These are phyloP conservation scores for Nematolebias whitei DNA, from an alignment of 2,113 vertebrate genomes.

Conservation along the genomic window DNA sequence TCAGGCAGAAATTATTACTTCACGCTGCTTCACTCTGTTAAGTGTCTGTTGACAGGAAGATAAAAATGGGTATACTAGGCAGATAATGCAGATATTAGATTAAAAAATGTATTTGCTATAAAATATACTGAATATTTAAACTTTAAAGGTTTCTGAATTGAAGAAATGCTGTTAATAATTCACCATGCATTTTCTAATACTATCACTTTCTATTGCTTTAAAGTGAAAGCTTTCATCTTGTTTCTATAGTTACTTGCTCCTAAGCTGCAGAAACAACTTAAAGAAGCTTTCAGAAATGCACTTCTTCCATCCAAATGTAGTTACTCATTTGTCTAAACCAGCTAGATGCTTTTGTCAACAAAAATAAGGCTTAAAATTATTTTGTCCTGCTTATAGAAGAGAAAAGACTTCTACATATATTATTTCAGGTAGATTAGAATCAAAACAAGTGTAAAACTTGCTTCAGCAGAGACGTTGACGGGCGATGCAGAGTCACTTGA, in stretches of 20 bases:
- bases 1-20: constrained; percentile 1
- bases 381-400: no score
- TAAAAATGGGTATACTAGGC: background rate
- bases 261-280: background rate
- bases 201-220: background rate
- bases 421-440: background rate
- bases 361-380: background rate
- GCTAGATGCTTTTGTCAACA: background rate
- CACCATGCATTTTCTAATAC: background rate
- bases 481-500: constrained; percentile 15
- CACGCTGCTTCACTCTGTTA: background rate
- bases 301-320: background rate
- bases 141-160: background rate
- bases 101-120: no score
- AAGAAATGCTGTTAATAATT: background rate
- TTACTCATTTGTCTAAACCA: no score
- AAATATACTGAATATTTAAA: background rate
- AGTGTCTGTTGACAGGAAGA: background rate
- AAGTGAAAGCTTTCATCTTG: constrained; percentile 21
- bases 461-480: constrained; percentile 21
- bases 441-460: background rate
- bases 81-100: background rate
- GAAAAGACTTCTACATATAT: no score
- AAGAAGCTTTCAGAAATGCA: background rate
- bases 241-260: constrained; percentile 45